Conservation (phyloP, 1,140 invertebrate genomes). For the Sitobion miscanthi region DNA sequence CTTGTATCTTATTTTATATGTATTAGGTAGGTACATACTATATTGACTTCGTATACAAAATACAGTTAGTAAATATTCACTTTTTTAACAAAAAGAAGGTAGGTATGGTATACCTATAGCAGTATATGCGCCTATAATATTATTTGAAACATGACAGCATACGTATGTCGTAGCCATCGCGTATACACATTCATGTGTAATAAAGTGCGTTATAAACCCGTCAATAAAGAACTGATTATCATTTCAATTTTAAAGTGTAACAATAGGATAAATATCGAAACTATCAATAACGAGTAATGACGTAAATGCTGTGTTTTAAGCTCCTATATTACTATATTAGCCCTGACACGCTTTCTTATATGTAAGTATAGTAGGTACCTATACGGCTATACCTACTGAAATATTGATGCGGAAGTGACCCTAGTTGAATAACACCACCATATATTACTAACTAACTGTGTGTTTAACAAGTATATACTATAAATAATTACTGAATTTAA, state of each 20-base stretch:
- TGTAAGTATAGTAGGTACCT: background rate
- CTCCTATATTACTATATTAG: background rate
- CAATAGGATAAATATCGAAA: slow-evolving; percentile 37
- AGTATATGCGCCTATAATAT: background rate
- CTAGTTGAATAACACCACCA: slow-evolving; percentile 18
- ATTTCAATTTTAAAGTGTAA: slow-evolving; percentile 33
- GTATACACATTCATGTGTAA: background rate
- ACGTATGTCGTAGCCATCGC: background rate
- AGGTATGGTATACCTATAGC: background rate
- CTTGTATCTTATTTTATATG: background rate
- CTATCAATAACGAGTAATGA: background rate
- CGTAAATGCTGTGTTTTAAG: slow-evolving; percentile 33
- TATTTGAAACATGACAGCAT: background rate
- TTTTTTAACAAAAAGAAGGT: background rate
- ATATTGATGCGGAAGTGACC: slow-evolving; percentile 26
- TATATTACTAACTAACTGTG: background rate
- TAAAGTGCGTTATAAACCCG: background rate
- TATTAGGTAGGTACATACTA: background rate
- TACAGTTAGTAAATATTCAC: background rate
- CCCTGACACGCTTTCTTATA: slow-evolving; percentile 47
- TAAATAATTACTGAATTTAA: background rate
- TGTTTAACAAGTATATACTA: background rate
- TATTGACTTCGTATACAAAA: background rate
- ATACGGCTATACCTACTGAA: background rate
- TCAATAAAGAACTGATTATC: background rate